These are phyloP conservation scores for Anthoscopus minutus DNA, from an alignment of 2,113 vertebrate genomes.

Conservation along the genomic window DNA sequence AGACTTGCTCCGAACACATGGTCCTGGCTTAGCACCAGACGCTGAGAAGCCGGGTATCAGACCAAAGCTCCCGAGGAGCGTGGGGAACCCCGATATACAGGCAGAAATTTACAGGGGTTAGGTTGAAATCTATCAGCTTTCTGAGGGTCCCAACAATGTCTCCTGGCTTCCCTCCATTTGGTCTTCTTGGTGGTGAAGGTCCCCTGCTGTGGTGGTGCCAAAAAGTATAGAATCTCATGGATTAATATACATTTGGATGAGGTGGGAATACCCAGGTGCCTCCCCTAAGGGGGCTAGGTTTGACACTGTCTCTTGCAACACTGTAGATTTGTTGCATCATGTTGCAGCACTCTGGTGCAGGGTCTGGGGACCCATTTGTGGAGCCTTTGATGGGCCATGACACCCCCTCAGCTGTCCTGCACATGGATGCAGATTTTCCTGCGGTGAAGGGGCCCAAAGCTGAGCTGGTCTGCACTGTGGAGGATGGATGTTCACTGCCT, in stretches of 20 bases:
- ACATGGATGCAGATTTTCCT: not conserved
- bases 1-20: too few relatives aligned
- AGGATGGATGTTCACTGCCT: fast-evolving
- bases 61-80: too few relatives aligned
- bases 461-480: not conserved
- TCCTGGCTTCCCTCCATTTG: too few relatives aligned
- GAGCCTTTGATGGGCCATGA: not conserved
- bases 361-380: not conserved
- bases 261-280: not conserved
- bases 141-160: too few relatives aligned
- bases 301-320: not conserved
- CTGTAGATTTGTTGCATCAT: not conserved
- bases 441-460: not conserved
- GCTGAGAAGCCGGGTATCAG: too few relatives aligned
- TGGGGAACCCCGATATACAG: too few relatives aligned
- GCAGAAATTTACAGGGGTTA: too few relatives aligned
- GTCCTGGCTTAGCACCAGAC: too few relatives aligned
- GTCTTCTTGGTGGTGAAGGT: too few relatives aligned
- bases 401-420: not conserved
- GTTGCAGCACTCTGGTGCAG: not conserved
- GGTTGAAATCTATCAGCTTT: too few relatives aligned
- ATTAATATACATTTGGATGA: not conserved
- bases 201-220: too few relatives aligned
- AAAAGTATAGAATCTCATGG: too few relatives aligned
- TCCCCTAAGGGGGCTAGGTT: not conserved